Evolutionary conservation across 2,888 invertebrate genomes (phyloP), one percentile per base, ranked within the genome.

Genomic region (Dynastes hyllus): DNA sequence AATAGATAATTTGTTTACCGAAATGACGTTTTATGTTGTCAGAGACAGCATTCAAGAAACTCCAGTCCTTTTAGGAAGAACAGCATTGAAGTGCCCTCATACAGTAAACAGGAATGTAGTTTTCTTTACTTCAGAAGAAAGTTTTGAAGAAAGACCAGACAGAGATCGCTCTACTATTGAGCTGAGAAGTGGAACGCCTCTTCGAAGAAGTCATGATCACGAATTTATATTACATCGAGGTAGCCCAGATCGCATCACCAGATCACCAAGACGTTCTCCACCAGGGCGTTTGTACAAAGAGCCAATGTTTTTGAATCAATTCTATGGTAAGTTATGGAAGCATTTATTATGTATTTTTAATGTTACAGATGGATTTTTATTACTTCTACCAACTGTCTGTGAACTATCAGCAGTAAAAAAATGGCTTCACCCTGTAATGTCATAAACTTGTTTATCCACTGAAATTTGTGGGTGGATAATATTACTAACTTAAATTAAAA

Each of bases 41-140:
- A 83, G 83, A 29, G 81, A 83, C 78, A 77, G 81, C 66, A 55
- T 80, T 32, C 84, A 84, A 78, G 81, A 81, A 27, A 80, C 82
- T 67, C 81, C 84, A 4, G 80, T 85, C 29, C 76, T 85, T 37
- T 67, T 85, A 22, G 85, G 85, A 27, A 78, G 67, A 67, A 69
- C 50, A 45, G 40, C 61, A 61, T 45, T 75, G 22, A 75, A 75
- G 45, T 75, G 45, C 45, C 73, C 73, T n/a, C 61, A 75, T 29
- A 45, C 50, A 22, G 40, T 40, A 50, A 76, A 63, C 22, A 71
- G 76, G 63, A 78, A 76, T 27, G 76, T 75, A n/a, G 70, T 80
- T 16, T 66, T 80, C 71, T 79, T 73, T 66, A 65, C 78, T 55
- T 32, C 73, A 16, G 53, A 73, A 45, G 71, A 78, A 51, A 53